Base-by-base conservation (phyloP, 2,797 vertebrate genomes). In the Apogon talboti region DNA sequence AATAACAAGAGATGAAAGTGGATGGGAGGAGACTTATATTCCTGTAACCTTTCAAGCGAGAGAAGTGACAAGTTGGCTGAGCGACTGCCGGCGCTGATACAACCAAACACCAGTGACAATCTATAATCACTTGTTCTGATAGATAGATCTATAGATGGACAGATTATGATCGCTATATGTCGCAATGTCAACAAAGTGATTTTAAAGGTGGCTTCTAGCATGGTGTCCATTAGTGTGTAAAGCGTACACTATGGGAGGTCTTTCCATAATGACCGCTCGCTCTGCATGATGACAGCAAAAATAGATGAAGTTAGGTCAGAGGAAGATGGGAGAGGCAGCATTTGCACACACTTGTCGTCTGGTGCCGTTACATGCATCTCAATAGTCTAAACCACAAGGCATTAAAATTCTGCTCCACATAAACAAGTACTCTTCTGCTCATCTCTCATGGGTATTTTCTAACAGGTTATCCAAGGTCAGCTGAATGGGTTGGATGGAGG, bases 1-100 rank as follows among this genome's bases (percentile, higher is more conserved):
- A 59, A 71, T 45, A 66, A 63, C 37, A 7, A 41, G 51, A 53
- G 50, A 74, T 79, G 57, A 79, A 81, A 77, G 76, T 45, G 52
- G 16, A 61, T 6, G 44, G 60, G 37, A 54, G 68, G 62, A 71
- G 44, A 35, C 49, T 61, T 61, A 24, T 78, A 41, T 74, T 72
- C 60, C 64, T 70, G 50, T 75, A 78, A 67, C 65, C 73, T 73
- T 80, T 76, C 38, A 66, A 47, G 49, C 49, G 35, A 66, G 19
- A 71, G 43, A 9, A 54, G 47, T 70, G 68, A 81, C 47, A 71
- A 65, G 44, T 70, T 65, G 57, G 19, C 43, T 9, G 14, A 37
- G 41, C 41, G 61, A 58, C 49, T 24, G 53, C 50, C 55, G 42
- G 55, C 45, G 61, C 11, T 0, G 5, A 59, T 49, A 62, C 50